A percentile compares a stretch with the other conserved stretches of the same genome.
These are phyloP conservation scores for Chaetogeoica ovagalla DNA, from an alignment of 2,888 invertebrate genomes.

Conservation along the genomic window DNA sequence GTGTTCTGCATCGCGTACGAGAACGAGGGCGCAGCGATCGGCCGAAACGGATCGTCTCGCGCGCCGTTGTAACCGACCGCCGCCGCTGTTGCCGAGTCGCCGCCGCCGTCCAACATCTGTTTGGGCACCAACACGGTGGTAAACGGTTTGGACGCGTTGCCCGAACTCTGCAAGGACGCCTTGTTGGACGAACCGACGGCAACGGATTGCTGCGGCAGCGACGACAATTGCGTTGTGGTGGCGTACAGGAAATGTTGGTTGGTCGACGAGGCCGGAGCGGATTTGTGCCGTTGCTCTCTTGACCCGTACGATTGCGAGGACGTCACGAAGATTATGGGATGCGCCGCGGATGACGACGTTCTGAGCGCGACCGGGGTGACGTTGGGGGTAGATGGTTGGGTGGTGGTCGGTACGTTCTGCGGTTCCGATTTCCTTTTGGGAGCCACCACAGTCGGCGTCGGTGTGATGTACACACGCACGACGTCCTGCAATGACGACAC, in stretches of 20 bases:
- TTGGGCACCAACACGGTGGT: slow-evolving; percentile 41
- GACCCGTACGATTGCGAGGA: not conserved
- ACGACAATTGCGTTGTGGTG: not conserved
- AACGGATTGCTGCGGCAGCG: not conserved
- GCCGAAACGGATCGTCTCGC: slow-evolving; percentile 20
- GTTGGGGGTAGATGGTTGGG: not conserved
- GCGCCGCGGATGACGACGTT: not conserved
- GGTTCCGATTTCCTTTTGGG: not conserved
- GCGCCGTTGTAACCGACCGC: not conserved
- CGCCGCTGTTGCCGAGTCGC: not conserved
- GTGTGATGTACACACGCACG: slow-evolving; percentile 6
- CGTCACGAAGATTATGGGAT: not conserved
- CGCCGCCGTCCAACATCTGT: slow-evolving; percentile 20
- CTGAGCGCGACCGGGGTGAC: not conserved
- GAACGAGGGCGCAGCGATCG: slow-evolving; percentile 10
- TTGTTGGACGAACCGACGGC: not conserved
- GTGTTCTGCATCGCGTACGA: not conserved
- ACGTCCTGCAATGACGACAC: not conserved
- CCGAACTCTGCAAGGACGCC: not conserved
- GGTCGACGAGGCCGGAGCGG: too few species aligned
- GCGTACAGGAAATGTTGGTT: not conserved
- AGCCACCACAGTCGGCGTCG: not conserved
- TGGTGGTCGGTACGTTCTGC: too few species aligned
- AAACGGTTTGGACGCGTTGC: slow-evolving; percentile 32
- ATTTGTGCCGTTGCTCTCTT: not conserved